These are phyloP conservation scores for Enteromius fasciolatus DNA, from an alignment of 2,797 vertebrate genomes.

Conservation along the genomic window DNA sequence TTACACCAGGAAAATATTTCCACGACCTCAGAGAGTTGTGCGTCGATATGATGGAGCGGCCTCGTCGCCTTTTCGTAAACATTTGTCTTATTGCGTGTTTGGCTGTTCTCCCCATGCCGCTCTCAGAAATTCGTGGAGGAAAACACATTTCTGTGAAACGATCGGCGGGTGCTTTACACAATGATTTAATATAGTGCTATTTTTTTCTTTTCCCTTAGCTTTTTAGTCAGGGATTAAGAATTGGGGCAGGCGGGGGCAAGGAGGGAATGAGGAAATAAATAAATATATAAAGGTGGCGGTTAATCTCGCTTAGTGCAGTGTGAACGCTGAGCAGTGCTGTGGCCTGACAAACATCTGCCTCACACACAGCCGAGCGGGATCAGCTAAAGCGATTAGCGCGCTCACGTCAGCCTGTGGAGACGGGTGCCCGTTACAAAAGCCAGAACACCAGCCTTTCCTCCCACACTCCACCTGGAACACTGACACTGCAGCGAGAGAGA, in stretches of 20 bases:
- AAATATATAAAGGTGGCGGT: slow-evolving; percentile 74
- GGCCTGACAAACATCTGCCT: slow-evolving; percentile 78
- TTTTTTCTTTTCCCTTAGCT: slow-evolving; percentile 11
- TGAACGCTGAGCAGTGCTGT: slow-evolving; percentile 72
- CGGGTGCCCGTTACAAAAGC: slow-evolving; percentile 57
- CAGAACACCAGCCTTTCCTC: slow-evolving; percentile 57
- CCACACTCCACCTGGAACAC: slow-evolving; percentile 62
- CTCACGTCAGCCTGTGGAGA: slow-evolving; percentile 66
- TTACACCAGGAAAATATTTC: slow-evolving; percentile 53
- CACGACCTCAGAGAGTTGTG: slow-evolving; percentile 33
- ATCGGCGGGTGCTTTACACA: slow-evolving; percentile 30
- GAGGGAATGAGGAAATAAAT: slow-evolving; percentile 51
- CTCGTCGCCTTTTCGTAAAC: slow-evolving; percentile 41
- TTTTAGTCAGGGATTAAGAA: slow-evolving; percentile 70
- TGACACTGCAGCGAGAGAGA: slow-evolving; percentile 43
- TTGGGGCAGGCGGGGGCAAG: slow-evolving; percentile 58
- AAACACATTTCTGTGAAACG: slow-evolving; percentile 41
- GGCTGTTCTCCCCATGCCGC: not conserved
- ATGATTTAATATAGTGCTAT: slow-evolving; percentile 29
- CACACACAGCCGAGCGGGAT: slow-evolving; percentile 71
- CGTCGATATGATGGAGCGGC: slow-evolving; percentile 31
- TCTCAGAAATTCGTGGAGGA: slow-evolving; percentile 25
- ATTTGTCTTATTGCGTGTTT: slow-evolving; percentile 33
- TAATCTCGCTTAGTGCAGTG: slow-evolving; percentile 74
- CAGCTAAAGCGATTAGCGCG: slow-evolving; percentile 80